phyloP scores from a whole-genome alignment of 53 echinoderm and acorn worm genomes.

The Henricia sp. region DNA sequence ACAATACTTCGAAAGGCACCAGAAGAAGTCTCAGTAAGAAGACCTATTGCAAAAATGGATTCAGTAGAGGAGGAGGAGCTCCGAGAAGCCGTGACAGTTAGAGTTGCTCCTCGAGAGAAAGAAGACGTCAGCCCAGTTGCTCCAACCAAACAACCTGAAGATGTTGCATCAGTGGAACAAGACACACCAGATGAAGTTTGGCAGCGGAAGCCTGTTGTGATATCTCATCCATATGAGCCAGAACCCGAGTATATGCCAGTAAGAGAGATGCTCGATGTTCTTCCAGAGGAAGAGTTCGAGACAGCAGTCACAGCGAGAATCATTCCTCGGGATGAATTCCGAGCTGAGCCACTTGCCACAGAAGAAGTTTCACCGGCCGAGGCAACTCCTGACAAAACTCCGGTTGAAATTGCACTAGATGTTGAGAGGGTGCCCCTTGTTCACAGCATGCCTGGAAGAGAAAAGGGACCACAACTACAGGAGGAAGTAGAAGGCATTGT shows the following conservation, averaged over 20 bases:
- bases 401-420: constrained; percentile 30
- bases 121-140: constrained; percentile 31
- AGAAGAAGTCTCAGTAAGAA: constrained; percentile 23
- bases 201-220: constrained; percentile 24
- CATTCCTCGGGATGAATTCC: constrained; percentile 36
- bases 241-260: constrained; percentile 27
- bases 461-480: constrained; percentile 41
- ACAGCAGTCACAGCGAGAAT: constrained; percentile 44
- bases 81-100: constrained; percentile 26
- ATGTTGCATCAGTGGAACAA: constrained; percentile 45
- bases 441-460: constrained; percentile 35
- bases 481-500: constrained; percentile 43
- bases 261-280: constrained; percentile 25
- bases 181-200: constrained; percentile 33
- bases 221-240: constrained; percentile 55
- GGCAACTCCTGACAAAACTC: constrained; percentile 34
- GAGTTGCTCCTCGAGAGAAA: constrained; percentile 30
- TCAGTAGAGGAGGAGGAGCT: constrained; percentile 38
- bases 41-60: constrained; percentile 39
- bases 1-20: constrained; percentile 35
- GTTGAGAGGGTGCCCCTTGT: constrained; percentile 30
- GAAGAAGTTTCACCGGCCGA: constrained; percentile 38
- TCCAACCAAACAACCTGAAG: constrained; percentile 49
- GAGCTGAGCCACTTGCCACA: constrained; percentile 42
- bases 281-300: constrained; percentile 50